Conservation (phyloP, 1,140 invertebrate species). For the Camponotus pennsylvanicus region DNA sequence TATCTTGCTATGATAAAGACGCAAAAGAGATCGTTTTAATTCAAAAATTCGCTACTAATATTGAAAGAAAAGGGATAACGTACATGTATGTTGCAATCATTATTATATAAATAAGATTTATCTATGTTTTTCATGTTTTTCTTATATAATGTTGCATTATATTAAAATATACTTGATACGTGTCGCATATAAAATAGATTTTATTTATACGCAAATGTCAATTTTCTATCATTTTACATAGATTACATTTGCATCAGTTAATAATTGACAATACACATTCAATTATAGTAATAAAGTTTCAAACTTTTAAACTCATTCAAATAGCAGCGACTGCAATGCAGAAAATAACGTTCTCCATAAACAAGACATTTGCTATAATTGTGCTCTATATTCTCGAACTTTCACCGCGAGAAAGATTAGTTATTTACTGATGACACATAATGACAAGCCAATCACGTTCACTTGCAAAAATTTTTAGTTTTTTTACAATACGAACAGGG, state of each 20-base stretch:
- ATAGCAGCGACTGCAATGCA: constrained; percentile 25
- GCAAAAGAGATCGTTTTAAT: neutral
- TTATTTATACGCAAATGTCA: neutral
- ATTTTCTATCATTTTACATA: neutral
- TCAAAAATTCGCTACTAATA: neutral
- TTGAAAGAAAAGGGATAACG: neutral
- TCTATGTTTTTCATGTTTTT: neutral
- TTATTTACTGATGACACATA: constrained; percentile 50
- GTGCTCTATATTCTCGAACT: constrained; percentile 52
- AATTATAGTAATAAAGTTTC: neutral
- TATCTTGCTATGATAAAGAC: neutral
- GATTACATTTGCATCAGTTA: neutral
- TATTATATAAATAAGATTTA: constrained; percentile 7
- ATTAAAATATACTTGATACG: neutral
- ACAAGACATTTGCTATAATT: constrained; percentile 52
- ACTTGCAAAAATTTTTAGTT: neutral
- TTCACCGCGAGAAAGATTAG: constrained; percentile 45
- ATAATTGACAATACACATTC: neutral
- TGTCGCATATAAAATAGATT: neutral
- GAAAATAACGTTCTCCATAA: constrained; percentile 45
- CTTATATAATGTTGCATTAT: neutral
- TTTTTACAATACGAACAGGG: neutral
- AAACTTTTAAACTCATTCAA: neutral
- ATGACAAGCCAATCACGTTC: constrained; percentile 39
- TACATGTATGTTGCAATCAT: neutral